phyloP scores from a whole-genome alignment of 2,797 vertebrate genomes.

The Notoglanidium macrostoma region DNA sequence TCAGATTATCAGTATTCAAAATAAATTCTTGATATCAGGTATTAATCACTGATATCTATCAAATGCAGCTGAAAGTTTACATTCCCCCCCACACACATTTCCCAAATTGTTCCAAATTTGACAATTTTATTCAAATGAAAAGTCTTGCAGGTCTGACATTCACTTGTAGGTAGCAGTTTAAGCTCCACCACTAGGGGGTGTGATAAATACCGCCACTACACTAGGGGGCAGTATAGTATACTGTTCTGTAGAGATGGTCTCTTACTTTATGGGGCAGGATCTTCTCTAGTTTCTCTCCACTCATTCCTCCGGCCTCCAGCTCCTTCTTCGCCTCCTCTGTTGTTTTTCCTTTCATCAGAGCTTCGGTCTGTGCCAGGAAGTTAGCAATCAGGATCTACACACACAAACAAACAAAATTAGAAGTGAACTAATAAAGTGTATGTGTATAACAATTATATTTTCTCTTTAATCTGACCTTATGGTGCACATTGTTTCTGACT shows the following conservation, averaged over 20 bases:
- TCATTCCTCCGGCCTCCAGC: slow-evolving; percentile 83
- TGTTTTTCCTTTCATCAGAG: slow-evolving; percentile 94
- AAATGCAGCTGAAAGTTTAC: neutral
- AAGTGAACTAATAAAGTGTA: neutral
- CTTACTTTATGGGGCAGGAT: slow-evolving; percentile 94
- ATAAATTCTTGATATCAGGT: neutral
- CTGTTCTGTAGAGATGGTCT: neutral
- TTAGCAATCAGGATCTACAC: slow-evolving; percentile 91
- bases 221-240: slow-evolving; percentile 48
- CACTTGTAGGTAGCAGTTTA: neutral
- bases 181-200: slow-evolving; percentile 5
- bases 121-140: neutral
- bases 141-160: neutral
- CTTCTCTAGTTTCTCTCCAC: slow-evolving; percentile 83
- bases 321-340: slow-evolving; percentile 89
- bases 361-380: slow-evolving; percentile 96
- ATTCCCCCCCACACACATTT: neutral
- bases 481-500: slow-evolving; percentile 89
- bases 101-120: neutral
- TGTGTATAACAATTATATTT: neutral
- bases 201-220: slow-evolving; percentile 17
- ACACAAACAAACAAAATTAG: neutral
- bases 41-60: neutral
- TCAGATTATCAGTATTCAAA: neutral
- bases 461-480: slow-evolving; percentile 79